Evolutionary conservation across 2,797 vertebrate species (phyloP), one percentile per base, ranked within the genome.

Genomic region (Acanthopagrus latus): DNA sequence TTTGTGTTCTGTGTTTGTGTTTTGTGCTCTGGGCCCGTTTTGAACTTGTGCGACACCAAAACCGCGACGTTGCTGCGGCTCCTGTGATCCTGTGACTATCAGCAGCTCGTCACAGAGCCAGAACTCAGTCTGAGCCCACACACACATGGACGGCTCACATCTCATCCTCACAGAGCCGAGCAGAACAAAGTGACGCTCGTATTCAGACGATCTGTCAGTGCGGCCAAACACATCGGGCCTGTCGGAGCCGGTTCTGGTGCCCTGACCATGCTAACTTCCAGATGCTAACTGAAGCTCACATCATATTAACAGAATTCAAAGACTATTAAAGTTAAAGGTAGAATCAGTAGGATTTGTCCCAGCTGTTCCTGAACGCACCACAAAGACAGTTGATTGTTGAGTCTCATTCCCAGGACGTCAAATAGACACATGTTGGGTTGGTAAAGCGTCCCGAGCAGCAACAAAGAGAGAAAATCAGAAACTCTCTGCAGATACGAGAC

Each of bases 21-120:
- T n/a, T n/a, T n/a, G 33, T 0, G n/a, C 75, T 73, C 14, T 6
- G 29, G 23, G 69, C 58, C 7, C 11, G 23, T 51, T 74, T 7
- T 55, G 70, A 64, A 48, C 65, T 80, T 10, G 12, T 23, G 4
- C 10, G 18, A 44, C 54, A 47, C 46, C 10, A 9, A 23, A 71
- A 47, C 48, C 52, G 48, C 59, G n/a, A 11, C 2, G 54, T 10
- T 71, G 21, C 78, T 55, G 64, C 27, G 44, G 43, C 18, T 67
- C 7, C 14, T 55, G 29, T 14, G 2, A n/a, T 41, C 80, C 41
- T 78, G 55, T 83, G 78, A 86, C 66, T 18, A 7, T 69, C 80
- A 83, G 70, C 47, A n/a, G 52, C 65, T 71, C 18, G 3, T 33
- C 12, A n/a, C 44, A n/a, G n/a, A 27, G 20, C 0, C 27, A 16